Evolutionary conservation across 1,140 invertebrate genomes (phyloP).

Genomic region (Drosophila sulfurigaster): DNA sequence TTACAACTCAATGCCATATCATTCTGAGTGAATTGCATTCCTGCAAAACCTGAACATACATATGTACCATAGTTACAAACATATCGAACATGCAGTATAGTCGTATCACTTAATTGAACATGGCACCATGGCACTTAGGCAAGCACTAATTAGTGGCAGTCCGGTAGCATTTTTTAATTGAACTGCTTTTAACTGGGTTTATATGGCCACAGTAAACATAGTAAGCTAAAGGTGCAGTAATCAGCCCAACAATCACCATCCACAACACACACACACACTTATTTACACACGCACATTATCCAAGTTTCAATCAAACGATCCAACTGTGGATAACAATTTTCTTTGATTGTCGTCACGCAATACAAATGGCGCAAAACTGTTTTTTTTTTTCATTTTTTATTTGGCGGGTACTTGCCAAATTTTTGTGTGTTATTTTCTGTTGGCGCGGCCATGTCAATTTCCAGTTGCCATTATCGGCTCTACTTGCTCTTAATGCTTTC

Average conservation of each 20-base stretch:
- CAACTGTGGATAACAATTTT: slow-evolving; percentile 25
- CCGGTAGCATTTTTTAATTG: slow-evolving; percentile 23
- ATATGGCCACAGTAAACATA: neutral
- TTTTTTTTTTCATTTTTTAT: neutral
- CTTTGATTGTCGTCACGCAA: slow-evolving; percentile 26
- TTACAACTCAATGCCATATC: slow-evolving; percentile 23
- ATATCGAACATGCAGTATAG: neutral
- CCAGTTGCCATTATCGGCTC: slow-evolving; percentile 29
- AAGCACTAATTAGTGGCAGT: slow-evolving; percentile 31
- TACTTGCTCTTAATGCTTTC: slow-evolving; percentile 10
- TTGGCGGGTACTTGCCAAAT: slow-evolving; percentile 18
- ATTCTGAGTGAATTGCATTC: slow-evolving; percentile 39
- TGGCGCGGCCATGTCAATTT: slow-evolving; percentile 22
- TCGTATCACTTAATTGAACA: slow-evolving; percentile 45
- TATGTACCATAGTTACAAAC: neutral
- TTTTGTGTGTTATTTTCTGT: slow-evolving; percentile 18
- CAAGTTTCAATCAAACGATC: neutral
- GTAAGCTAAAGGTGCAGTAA: slow-evolving; percentile 17
- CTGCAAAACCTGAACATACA: slow-evolving; percentile 41
- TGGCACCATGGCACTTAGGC: slow-evolving; percentile 35
- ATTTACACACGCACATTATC: neutral
- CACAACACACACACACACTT: neutral
- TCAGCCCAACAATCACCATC: slow-evolving; percentile 3
- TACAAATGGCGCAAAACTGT: slow-evolving; percentile 29
- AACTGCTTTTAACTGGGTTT: slow-evolving; percentile 9